Conservation (phyloP, 2,888 invertebrate species). For the Norana najaformis region DNA sequence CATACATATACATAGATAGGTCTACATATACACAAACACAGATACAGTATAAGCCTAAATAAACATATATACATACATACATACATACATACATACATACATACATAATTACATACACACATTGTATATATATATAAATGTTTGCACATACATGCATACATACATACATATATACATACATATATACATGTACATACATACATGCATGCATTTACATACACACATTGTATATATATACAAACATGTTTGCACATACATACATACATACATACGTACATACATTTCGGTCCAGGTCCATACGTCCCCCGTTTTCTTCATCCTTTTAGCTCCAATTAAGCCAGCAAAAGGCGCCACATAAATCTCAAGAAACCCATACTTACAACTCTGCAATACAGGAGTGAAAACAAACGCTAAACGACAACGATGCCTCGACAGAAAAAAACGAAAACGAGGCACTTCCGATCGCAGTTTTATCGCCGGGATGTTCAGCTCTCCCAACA, state of each 20-base stretch:
- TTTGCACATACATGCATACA: too few relatives aligned
- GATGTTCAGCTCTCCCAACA: background rate
- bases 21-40: background rate
- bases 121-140: too few relatives aligned
- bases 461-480: background rate
- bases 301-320: background rate
- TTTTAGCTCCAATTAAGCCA: too few relatives aligned
- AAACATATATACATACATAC: too few relatives aligned
- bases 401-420: background rate
- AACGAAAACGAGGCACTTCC: conserved; percentile 3
- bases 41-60: too few relatives aligned
- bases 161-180: too few relatives aligned
- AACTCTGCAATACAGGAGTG: background rate
- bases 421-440: background rate
- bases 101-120: background rate
- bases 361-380: too few relatives aligned
- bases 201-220: background rate
- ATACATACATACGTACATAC: background rate
- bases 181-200: background rate
- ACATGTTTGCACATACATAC: background rate
- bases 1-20: background rate
- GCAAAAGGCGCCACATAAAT: too few relatives aligned
- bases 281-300: background rate
- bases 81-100: too few relatives aligned
- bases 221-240: background rate